Conservation (phyloP, 2,888 invertebrate species). For the Tipula vernalis region DNA sequence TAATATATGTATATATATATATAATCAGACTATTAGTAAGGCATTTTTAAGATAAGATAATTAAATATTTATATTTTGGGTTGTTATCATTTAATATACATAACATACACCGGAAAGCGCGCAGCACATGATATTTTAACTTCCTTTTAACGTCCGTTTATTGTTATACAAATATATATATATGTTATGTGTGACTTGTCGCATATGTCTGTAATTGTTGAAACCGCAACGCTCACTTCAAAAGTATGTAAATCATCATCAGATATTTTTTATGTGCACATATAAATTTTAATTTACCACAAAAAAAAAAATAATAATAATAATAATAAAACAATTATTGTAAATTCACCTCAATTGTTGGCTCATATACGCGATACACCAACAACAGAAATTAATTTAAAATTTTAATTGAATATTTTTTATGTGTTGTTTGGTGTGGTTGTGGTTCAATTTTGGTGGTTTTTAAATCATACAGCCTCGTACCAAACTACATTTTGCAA, state of each 20-base stretch:
- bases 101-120: background rate
- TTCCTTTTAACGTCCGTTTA: background rate
- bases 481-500: background rate
- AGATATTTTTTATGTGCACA: background rate
- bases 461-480: background rate
- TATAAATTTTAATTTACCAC: background rate
- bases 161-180: background rate
- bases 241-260: background rate
- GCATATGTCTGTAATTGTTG: background rate
- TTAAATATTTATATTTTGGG: background rate
- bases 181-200: background rate
- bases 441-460: background rate
- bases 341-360: background rate
- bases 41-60: background rate
- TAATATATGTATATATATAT: background rate
- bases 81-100: background rate
- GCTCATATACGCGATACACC: background rate
- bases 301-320: too few species aligned
- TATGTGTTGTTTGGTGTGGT: background rate
- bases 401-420: background rate
- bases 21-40: background rate
- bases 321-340: background rate
- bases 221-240: background rate
- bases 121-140: background rate
- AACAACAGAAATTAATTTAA: background rate